A percentile compares a stretch with the other conserved stretches of the same genome.
Conservation (phyloP, 2,888 invertebrate species). For the Tenthredo notha region DNA sequence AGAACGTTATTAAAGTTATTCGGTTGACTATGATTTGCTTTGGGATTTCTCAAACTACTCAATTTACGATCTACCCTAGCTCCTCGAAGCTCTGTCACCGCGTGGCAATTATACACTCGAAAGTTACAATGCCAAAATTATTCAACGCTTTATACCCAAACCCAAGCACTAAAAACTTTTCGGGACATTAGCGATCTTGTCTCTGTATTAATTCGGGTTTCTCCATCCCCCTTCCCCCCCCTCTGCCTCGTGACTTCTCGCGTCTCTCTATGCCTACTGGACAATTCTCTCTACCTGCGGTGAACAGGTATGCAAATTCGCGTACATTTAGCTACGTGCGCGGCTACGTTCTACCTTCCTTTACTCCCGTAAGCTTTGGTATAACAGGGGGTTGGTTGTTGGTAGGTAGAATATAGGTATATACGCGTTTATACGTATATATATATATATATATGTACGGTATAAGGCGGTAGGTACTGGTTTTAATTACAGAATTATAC, state of each 20-base stretch:
- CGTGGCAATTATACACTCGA: slow-evolving; percentile 52
- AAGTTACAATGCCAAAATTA: slow-evolving; percentile 58
- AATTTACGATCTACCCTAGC: slow-evolving; percentile 51
- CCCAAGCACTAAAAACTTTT: slow-evolving; percentile 67
- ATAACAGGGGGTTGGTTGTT: not conserved
- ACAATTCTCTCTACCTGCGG: slow-evolving; percentile 62
- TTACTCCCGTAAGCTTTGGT: not conserved
- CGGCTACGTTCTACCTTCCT: slow-evolving; percentile 5
- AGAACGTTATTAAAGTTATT: slow-evolving; percentile 39
- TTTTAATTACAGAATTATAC: slow-evolving; percentile 65
- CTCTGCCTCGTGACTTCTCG: not conserved
- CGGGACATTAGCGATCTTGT: slow-evolving; percentile 71
- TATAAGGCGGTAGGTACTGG: slow-evolving; percentile 51
- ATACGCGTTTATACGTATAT: slow-evolving; percentile 8
- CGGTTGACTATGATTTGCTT: not conserved
- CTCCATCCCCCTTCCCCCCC: not conserved
- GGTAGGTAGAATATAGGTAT: slow-evolving; percentile 20
- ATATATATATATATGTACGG: not conserved
- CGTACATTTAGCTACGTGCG: not conserved
- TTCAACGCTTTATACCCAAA: slow-evolving; percentile 60
- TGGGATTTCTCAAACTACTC: slow-evolving; percentile 48
- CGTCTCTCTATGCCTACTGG: slow-evolving; percentile 13
- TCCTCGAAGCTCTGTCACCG: slow-evolving; percentile 40
- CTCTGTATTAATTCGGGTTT: slow-evolving; percentile 60
- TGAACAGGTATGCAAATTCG: slow-evolving; percentile 71